Conservation (phyloP, 1,140 invertebrate genomes). For the Microplitis demolitor region DNA sequence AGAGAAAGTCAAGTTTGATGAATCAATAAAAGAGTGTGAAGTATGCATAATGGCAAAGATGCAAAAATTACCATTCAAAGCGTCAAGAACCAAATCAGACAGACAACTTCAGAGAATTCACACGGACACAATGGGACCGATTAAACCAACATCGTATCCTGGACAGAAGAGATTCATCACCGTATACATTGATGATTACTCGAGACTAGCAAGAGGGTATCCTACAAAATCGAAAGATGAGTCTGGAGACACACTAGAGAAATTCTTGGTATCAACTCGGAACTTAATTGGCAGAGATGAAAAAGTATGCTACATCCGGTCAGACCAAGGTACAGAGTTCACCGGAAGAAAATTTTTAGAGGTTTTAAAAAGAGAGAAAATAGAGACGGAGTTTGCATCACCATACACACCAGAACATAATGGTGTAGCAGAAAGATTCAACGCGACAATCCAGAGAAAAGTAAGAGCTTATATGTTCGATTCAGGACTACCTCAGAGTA, state of each 20-base stretch:
- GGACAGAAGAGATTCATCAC: slow-evolving; percentile 16
- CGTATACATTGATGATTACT: no score
- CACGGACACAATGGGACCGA: slow-evolving; percentile 29
- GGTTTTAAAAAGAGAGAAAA: slow-evolving; percentile 9
- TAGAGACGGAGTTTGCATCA: slow-evolving; percentile 17
- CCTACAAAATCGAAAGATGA: no score
- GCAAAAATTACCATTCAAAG: slow-evolving; percentile 32
- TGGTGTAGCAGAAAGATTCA: slow-evolving; percentile 46
- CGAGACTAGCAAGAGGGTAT: no score
- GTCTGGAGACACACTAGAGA: no score
- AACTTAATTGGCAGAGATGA: slow-evolving; percentile 26
- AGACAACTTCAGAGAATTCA: slow-evolving; percentile 26
- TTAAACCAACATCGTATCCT: slow-evolving; percentile 21
- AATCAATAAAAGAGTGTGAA: slow-evolving; percentile 34
- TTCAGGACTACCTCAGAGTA: slow-evolving; percentile 34
- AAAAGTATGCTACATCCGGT: background rate
- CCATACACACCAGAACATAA: slow-evolving; percentile 48
- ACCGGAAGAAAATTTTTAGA: slow-evolving; percentile 21
- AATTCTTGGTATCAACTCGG: background rate
- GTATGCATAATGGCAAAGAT: slow-evolving; percentile 33
- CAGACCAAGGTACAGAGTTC: slow-evolving; percentile 27
- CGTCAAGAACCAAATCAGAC: slow-evolving; percentile 21
- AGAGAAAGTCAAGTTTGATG: slow-evolving; percentile 34
- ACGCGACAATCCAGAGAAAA: slow-evolving; percentile 42
- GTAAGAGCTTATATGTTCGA: slow-evolving; percentile 42